A percentile compares a stretch with the other conserved stretches of the same genome.
Evolutionary conservation across 2,888 invertebrate species (phyloP).

Genomic region (Achlya flavicornis): DNA sequence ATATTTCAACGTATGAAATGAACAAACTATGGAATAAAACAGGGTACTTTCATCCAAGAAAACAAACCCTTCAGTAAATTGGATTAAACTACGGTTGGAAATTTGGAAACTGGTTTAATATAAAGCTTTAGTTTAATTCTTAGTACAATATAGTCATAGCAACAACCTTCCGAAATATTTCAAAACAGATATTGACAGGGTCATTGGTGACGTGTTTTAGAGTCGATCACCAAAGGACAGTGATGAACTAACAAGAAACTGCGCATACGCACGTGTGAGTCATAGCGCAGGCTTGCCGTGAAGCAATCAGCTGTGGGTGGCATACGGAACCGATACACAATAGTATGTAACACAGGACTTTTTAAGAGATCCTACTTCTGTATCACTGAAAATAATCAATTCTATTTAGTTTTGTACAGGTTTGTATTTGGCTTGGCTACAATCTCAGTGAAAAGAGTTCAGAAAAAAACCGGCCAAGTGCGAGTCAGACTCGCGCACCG

Average conservation of each 20-base stretch:
- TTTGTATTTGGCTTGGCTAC: no score
- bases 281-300: background rate
- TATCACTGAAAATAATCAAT: background rate
- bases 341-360: background rate
- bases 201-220: background rate
- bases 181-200: background rate
- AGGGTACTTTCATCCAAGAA: no score
- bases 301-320: background rate
- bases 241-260: conserved; percentile 1
- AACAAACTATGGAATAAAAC: no score
- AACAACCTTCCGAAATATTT: background rate
- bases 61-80: no score
- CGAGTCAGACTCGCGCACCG: no score
- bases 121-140: background rate
- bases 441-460: no score
- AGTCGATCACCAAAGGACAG: background rate
- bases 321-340: background rate
- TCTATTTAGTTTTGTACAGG: background rate
- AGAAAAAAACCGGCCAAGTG: no score
- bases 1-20: no score
- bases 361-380: background rate
- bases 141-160: background rate
- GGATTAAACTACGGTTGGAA: no score
- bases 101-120: no score
- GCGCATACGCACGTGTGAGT: background rate